A percentile compares a stretch with the other conserved stretches of the same genome.
Evolutionary conservation across 2,113 vertebrate genomes (phyloP).

Genomic region (Morphnarchus princeps): DNA sequence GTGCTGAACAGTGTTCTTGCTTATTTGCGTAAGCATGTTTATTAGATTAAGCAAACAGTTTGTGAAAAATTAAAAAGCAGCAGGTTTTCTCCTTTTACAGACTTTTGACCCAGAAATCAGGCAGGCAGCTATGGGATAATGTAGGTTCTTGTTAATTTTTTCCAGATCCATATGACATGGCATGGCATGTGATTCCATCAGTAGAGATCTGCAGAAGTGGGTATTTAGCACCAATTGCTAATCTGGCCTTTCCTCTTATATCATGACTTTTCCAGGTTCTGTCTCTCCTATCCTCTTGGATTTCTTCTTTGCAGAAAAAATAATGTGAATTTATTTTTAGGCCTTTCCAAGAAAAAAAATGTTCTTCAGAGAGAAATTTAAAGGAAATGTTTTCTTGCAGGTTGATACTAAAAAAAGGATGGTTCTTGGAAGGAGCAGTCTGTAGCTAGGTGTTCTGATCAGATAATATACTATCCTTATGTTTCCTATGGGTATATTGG

Average conservation of each 20-base stretch:
- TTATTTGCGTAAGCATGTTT: not conserved
- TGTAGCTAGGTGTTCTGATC: not conserved
- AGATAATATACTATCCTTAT: accelerated
- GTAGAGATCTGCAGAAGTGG: not conserved
- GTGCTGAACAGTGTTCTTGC: not conserved
- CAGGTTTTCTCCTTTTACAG: not conserved
- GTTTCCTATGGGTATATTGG: not conserved
- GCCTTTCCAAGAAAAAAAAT: not conserved
- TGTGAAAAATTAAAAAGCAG: not conserved
- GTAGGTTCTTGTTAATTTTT: not conserved
- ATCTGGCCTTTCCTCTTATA: not conserved
- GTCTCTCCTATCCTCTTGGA: not conserved
- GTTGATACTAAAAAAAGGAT: not conserved
- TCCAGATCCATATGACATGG: not conserved
- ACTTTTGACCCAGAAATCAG: not conserved
- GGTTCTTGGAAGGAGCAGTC: not conserved
- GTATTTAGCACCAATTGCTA: not conserved
- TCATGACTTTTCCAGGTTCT: not conserved
- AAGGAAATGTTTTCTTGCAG: not conserved
- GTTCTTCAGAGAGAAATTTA: not conserved
- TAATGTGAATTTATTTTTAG: not conserved
- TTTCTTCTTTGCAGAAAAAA: not conserved
- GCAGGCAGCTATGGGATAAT: not conserved
- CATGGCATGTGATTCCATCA: not conserved
- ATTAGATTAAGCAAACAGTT: not conserved